Base-by-base conservation (phyloP, 1,140 invertebrate genomes). In the Idris sp. region DNA sequence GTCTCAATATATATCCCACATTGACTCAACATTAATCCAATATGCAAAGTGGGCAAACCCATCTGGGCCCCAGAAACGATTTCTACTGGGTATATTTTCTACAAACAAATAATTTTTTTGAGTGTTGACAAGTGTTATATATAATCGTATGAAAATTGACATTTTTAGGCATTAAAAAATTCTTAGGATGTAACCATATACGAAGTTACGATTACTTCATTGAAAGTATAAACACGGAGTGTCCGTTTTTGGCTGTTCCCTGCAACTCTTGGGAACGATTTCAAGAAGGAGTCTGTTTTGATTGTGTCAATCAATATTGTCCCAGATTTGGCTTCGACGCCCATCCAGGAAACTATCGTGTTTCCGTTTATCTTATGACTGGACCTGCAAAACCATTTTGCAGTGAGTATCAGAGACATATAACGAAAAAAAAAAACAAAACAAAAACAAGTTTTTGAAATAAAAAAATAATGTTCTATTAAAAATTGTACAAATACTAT, bases 121-220 rank as follows among this genome's bases (percentile, higher is more conserved):
- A n/a, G n/a, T n/a, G n/a, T n/a, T n/a, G n/a, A n/a, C n/a, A n/a
- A n/a, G n/a, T n/a, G n/a, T n/a, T n/a, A n/a, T n/a, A n/a, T n/a
- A n/a, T n/a, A n/a, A n/a, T n/a, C n/a, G n/a, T n/a, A n/a, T n/a
- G n/a, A 31, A 28, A 14, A 31, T 28, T 10, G 0, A 13, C 16
- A 26, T 46, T 44, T 72, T 71, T 81, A 88, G 93, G 93, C 18
- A 88, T 96, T 15, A 90, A 92, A 51, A 90, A 92, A 68, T 94
- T 92, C 79, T 86, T 97, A 0, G 91, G 93, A 9, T 97, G 96
- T 81, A 94, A 96, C 82, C 96, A 97, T 80, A 90, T 96, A 15
- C 87, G 95, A 30, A 94, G 94, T 64, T 92, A 95, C 78, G 92
- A 96, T 73, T 93, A 92, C 78, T 97, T 96, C 80, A 93, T 91